phyloP scores from a whole-genome alignment of 2,888 invertebrate species.

The Sinodicranocentrus sp. region DNA sequence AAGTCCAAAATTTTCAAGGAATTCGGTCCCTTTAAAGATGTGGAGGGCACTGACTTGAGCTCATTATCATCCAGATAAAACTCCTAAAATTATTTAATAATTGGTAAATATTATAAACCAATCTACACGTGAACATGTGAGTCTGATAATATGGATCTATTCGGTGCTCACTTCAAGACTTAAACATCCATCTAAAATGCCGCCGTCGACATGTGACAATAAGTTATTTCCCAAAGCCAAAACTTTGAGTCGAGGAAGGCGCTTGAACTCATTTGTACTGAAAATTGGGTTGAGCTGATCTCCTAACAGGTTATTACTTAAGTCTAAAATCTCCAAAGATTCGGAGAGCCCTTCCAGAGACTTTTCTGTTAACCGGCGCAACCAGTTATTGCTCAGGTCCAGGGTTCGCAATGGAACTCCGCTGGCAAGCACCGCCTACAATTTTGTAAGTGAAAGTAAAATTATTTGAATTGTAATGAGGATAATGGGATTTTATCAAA shows the following conservation, averaged over 20 bases:
- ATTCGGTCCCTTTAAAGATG: slow-evolving; percentile 89
- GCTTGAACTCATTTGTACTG: slow-evolving; percentile 90
- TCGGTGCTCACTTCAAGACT: slow-evolving; percentile 83
- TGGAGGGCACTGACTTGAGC: slow-evolving; percentile 86
- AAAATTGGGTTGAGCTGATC: slow-evolving; percentile 95
- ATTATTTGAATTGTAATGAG: not conserved
- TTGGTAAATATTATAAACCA: too few species aligned
- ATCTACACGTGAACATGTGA: too few species aligned
- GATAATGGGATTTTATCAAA: slow-evolving; percentile 6
- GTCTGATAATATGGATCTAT: not conserved
- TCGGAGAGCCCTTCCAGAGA: slow-evolving; percentile 63
- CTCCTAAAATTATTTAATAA: slow-evolving; percentile 82
- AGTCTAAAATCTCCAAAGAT: slow-evolving; percentile 78
- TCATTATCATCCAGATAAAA: slow-evolving; percentile 90
- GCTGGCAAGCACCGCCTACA: slow-evolving; percentile 82
- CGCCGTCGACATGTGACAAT: slow-evolving; percentile 90
- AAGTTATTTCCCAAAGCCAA: slow-evolving; percentile 90
- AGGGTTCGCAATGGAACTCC: slow-evolving; percentile 86
- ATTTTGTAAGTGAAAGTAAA: not conserved
- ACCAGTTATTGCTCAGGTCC: slow-evolving; percentile 90
- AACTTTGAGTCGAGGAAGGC: slow-evolving; percentile 85
- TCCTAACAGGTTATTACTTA: slow-evolving; percentile 91
- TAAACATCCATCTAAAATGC: slow-evolving; percentile 89
- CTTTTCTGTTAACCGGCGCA: slow-evolving; percentile 87
- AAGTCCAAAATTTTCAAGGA: slow-evolving; percentile 86